Evolutionary conservation across 1,140 invertebrate species (phyloP).

Genomic region (Drosophila lini): DNA sequence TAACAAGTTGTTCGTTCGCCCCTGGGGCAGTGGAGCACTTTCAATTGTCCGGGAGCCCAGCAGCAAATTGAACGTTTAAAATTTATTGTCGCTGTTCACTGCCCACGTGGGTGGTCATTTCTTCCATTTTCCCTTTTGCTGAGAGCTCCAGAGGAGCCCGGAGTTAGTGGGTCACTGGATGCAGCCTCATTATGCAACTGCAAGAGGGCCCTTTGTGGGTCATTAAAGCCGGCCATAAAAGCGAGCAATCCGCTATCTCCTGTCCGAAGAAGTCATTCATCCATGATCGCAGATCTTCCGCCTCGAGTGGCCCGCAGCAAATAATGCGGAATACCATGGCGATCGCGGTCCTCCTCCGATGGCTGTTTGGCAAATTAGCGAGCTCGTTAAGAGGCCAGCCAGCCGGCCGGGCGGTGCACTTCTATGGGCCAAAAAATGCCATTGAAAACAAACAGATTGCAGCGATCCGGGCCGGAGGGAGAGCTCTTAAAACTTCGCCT

Average conservation of each 20-base stretch:
- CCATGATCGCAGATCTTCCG: conserved; percentile 42
- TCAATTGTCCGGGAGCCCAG: conserved; percentile 65
- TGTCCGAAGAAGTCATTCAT: conserved; percentile 22
- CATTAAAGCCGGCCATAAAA: conserved; percentile 46
- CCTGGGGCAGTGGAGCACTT: conserved; percentile 53
- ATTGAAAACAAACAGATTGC: conserved; percentile 75
- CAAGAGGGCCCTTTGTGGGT: conserved; percentile 19
- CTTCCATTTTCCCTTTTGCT: conserved; percentile 43
- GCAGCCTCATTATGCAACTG: conserved; percentile 66
- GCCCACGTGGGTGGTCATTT: conserved; percentile 64
- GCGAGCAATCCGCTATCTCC: conserved; percentile 32
- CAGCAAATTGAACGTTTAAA: conserved; percentile 68
- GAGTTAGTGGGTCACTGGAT: conserved; percentile 63
- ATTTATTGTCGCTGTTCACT: conserved; percentile 58
- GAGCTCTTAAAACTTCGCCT: conserved; percentile 42
- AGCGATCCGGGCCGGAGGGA: not conserved
- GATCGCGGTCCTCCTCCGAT: conserved; percentile 7
- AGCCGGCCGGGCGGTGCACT: conserved; percentile 3
- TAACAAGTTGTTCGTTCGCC: conserved; percentile 62
- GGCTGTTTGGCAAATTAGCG: conserved; percentile 72
- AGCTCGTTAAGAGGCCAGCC: conserved; percentile 63
- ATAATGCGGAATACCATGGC: conserved; percentile 45
- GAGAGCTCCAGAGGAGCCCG: not conserved
- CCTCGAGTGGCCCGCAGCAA: conserved; percentile 45
- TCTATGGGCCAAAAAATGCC: conserved; percentile 63